These are phyloP conservation scores for Drosophila meridionalis DNA, from an alignment of 2,888 invertebrate species.

Conservation along the genomic window DNA sequence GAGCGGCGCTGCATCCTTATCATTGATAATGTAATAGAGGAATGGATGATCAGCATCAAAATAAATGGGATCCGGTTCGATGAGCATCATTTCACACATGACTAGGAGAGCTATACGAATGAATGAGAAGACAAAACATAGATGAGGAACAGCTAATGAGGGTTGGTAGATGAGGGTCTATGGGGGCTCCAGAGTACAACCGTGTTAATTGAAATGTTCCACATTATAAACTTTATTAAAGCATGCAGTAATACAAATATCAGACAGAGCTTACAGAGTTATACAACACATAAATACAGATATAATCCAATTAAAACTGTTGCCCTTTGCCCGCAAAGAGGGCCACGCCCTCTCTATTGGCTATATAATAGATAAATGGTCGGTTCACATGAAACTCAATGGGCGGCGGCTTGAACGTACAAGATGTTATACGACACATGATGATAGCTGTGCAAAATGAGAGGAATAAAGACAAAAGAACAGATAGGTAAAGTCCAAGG, in stretches of 20 bases:
- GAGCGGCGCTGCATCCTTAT: slow-evolving; percentile 6
- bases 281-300: neutral
- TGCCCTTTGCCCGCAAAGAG: slow-evolving; percentile 49
- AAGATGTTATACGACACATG: neutral
- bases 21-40: slow-evolving; percentile 13
- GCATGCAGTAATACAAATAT: slow-evolving; percentile 5
- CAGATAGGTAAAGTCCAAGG: neutral
- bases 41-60: slow-evolving; percentile 36
- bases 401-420: slow-evolving; percentile 28
- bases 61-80: slow-evolving; percentile 29
- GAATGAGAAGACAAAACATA: slow-evolving; percentile 8
- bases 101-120: slow-evolving; percentile 2
- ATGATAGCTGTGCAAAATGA: slow-evolving; percentile 27
- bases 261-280: neutral
- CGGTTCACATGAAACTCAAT: slow-evolving; percentile 47
- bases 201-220: neutral
- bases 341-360: slow-evolving; percentile 21
- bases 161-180: too few species aligned
- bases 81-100: slow-evolving; percentile 9
- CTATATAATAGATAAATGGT: slow-evolving; percentile 50
- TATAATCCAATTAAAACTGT: neutral
- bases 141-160: neutral
- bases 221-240: slow-evolving; percentile 14
- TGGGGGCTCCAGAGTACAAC: neutral
- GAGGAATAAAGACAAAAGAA: neutral